Base-by-base conservation (phyloP, 2,797 vertebrate genomes). In the Cyclopterus lumpus region DNA sequence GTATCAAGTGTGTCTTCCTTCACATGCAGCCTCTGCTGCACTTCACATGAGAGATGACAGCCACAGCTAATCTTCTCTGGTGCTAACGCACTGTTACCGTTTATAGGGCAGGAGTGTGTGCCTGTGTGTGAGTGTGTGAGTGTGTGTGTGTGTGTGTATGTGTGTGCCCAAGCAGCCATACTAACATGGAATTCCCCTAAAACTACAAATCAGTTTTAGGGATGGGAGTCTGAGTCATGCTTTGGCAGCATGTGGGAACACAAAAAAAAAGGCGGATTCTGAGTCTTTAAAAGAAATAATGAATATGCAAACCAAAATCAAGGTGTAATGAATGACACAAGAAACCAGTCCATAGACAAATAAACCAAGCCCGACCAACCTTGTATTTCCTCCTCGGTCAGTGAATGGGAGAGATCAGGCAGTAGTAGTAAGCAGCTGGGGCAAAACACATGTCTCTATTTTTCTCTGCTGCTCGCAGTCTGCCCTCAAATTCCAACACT, bases 371-470 rank as follows among this genome's bases (percentile, higher is more conserved):
- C 63, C 54, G 67, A 93, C 92, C 79, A 81, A 93, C 92, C 90
- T 93, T 75, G 77, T 72, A 10, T 66, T 86, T 86, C 77, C 77
- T 90, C 70, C 38, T 71, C 38, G 76, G 66, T 93, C 91, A 93
- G 83, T 86, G 89, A 85, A 83, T 73, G 81, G 77, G 75, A 86
- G 79, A 82, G 70, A 83, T 67, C 32, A 66, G 66, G 80, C 80
- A 70, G 86, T 59, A 49, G 86, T 68, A 71, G 86, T 28, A 88
- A 84, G 82, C 75, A 5, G 73, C 76, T 20, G 80, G 80, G 71
- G 70, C 79, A 75, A 89, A 90, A 88, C 89, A 88, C 93, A 94
- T 94, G 91, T 89, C 90, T 89, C 82, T 60, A 8, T 84, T 82
- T 82, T 49, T 42, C 84, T 76, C 71, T 60, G 62, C 16, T 38